Conservation (phyloP, 2,113 vertebrate species). For the Pseudolaguvia tuberculata region DNA sequence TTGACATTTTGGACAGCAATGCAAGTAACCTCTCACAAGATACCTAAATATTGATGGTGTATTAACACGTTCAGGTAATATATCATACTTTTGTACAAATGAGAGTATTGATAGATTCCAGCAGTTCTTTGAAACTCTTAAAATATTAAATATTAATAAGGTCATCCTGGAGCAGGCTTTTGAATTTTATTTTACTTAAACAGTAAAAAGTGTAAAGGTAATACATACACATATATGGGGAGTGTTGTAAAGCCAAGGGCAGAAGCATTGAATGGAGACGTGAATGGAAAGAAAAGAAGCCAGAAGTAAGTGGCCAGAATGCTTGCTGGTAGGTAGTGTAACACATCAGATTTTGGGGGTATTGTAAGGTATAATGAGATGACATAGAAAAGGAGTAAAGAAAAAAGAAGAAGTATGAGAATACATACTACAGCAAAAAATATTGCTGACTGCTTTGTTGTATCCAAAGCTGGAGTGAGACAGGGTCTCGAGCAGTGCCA, state of each 20-base stretch:
- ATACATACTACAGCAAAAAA: conserved; percentile 5
- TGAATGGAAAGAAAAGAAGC: not conserved
- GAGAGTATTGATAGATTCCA: conserved; percentile 8
- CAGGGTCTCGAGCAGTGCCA: conserved; percentile 8
- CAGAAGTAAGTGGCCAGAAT: not conserved
- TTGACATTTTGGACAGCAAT: not conserved
- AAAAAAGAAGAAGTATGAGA: not conserved
- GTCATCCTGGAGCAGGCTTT: conserved; percentile 32
- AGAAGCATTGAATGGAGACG: not conserved
- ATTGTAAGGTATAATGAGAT: conserved; percentile 15
- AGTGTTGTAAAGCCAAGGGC: too few species aligned
- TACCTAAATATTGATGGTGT: conserved; percentile 25
- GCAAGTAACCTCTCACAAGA: not conserved
- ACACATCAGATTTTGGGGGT: conserved; percentile 20
- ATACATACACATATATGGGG: not conserved
- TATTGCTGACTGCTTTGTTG: conserved; percentile 14
- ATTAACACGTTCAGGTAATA: conserved; percentile 34
- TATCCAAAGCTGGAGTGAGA: not conserved
- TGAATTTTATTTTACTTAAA: conserved; percentile 32
- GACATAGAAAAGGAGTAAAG: conserved; percentile 4
- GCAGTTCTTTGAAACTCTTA: conserved; percentile 15
- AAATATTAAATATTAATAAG: conserved; percentile 46
- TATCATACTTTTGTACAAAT: conserved; percentile 28
- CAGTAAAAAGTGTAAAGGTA: conserved; percentile 29
- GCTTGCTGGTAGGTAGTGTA: conserved; percentile 33